phyloP scores from a whole-genome alignment of 2,888 invertebrate genomes.

The Phymatocera aterrima region DNA sequence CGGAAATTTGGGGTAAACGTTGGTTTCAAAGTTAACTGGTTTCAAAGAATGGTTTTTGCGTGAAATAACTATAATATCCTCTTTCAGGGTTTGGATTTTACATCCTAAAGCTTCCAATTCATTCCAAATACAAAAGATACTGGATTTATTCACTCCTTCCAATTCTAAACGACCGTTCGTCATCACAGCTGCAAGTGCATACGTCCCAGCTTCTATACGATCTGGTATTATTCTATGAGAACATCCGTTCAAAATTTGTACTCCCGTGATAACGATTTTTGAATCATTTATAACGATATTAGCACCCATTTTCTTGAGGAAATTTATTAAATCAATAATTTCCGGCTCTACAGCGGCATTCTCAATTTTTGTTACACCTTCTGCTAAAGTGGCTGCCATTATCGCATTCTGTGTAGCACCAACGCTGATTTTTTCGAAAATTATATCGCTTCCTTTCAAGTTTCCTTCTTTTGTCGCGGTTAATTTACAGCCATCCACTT shows the following conservation, averaged over 20 bases:
- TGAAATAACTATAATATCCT: background rate
- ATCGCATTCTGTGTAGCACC: constrained; percentile 47
- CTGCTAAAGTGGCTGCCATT: constrained; percentile 48
- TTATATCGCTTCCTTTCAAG: constrained; percentile 44
- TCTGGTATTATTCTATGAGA: constrained; percentile 47
- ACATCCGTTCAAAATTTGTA: constrained; percentile 46
- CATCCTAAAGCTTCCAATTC: background rate
- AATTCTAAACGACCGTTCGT: constrained; percentile 48
- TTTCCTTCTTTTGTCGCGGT: constrained; percentile 46
- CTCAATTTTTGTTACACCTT: constrained; percentile 47
- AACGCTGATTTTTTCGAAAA: constrained; percentile 44
- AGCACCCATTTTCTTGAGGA: constrained; percentile 44
- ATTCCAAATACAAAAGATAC: background rate
- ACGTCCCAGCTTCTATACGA: constrained; percentile 47
- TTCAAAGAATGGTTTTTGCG: background rate
- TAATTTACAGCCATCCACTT: constrained; percentile 45
- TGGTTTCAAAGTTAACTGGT: background rate
- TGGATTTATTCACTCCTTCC: constrained; percentile 48
- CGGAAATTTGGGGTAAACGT: constrained; percentile 44
- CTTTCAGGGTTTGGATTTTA: background rate
- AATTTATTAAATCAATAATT: constrained; percentile 47
- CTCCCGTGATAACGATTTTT: constrained; percentile 45
- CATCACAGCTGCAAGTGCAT: constrained; percentile 47
- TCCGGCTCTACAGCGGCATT: constrained; percentile 48
- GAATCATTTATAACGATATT: constrained; percentile 43